Percentiles rank a stretch among this genome's conserved stretches.
These are phyloP conservation scores for Papilio dardanus DNA, from an alignment of 1,140 invertebrate genomes.

Conservation along the genomic window DNA sequence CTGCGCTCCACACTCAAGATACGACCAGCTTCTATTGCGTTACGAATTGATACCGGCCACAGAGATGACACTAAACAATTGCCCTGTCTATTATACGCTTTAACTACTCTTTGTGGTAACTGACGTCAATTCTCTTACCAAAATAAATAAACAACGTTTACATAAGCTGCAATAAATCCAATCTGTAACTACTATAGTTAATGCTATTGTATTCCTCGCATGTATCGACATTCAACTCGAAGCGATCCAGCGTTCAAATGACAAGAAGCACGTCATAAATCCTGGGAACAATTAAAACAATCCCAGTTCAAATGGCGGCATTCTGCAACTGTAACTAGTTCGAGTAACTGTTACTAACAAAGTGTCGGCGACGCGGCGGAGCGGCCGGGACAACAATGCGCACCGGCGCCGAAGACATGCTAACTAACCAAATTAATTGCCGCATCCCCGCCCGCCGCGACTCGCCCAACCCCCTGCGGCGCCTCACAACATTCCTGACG, in stretches of 20 bases:
- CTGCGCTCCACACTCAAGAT: not conserved
- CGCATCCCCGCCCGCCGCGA: not conserved
- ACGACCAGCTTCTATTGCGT: slow-evolving; percentile 1
- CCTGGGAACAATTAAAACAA: slow-evolving; percentile 5
- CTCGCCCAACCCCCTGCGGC: not conserved
- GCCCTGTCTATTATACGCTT: not conserved
- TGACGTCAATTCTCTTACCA: not conserved
- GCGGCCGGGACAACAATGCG: not conserved
- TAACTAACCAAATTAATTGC: slow-evolving; percentile 26
- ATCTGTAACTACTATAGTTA: not conserved
- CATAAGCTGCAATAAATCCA: no score
- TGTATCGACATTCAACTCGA: not conserved
- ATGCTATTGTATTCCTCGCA: not conserved
- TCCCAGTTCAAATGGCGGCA: not conserved
- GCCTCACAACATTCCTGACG: slow-evolving; percentile 5
- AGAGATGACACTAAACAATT: not conserved
- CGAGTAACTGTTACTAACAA: not conserved
- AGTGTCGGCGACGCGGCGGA: not conserved
- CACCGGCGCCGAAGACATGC: not conserved
- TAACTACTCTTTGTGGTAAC: not conserved
- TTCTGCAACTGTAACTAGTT: slow-evolving; percentile 17
- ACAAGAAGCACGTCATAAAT: slow-evolving; percentile 2
- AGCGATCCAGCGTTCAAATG: not conserved
- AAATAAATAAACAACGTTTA: not conserved
- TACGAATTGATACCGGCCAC: not conserved